Evolutionary conservation across 92 coral and sea anemone genomes (phyloP).

Genomic region (Plumapathes pennacea): DNA sequence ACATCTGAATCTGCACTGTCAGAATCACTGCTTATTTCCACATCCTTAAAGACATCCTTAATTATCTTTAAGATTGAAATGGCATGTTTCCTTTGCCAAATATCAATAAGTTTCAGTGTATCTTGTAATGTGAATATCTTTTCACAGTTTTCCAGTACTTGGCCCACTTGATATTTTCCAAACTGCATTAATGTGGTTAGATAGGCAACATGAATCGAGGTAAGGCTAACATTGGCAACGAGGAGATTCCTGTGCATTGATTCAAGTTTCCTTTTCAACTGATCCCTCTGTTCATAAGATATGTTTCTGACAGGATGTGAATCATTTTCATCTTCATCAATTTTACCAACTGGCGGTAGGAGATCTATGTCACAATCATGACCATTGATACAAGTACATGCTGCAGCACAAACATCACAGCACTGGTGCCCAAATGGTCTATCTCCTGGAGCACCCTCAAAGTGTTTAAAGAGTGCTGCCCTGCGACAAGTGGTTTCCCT

Average conservation of each 20-base stretch:
- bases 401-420: conserved; percentile 17
- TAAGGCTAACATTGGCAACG: no score
- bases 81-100: conserved; percentile 50
- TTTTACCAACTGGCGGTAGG: conserved; percentile 9
- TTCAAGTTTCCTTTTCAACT: conserved; percentile 7
- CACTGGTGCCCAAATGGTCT: conserved; percentile 38
- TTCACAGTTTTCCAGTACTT: no score
- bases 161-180: conserved; percentile 35
- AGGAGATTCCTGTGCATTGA: conserved; percentile 5
- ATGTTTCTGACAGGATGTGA: no score
- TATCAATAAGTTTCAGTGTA: conserved; percentile 23
- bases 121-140: conserved; percentile 27
- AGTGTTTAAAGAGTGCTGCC: conserved; percentile 15
- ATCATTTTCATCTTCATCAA: background rate
- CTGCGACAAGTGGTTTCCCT: conserved; percentile 15
- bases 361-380: conserved; percentile 46
- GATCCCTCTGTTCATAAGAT: conserved; percentile 4
- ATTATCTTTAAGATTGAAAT: conserved; percentile 19
- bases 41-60: conserved; percentile 18
- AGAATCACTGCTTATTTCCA: no score
- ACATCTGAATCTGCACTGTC: conserved; percentile 7
- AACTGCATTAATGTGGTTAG: conserved; percentile 24
- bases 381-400: conserved; percentile 18
- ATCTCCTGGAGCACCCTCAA: background rate
- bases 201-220: conserved; percentile 6